phyloP scores from a whole-genome alignment of 1,140 invertebrate genomes.

The Euwallacea similis region DNA sequence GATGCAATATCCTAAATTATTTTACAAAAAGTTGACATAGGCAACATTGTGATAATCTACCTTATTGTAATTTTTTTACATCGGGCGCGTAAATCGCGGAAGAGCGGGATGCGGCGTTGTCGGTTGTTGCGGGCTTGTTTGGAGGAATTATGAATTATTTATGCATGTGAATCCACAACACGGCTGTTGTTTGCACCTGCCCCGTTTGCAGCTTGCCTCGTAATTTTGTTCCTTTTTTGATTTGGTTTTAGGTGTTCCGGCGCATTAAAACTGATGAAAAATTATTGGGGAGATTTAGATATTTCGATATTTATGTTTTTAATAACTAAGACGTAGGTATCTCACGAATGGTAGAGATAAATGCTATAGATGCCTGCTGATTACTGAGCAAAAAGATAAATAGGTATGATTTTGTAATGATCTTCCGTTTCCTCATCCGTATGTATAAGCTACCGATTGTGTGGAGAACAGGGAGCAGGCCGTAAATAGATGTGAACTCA shows the following conservation, averaged over 20 bases:
- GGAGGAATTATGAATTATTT: constrained; percentile 2
- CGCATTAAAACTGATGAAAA: constrained; percentile 3
- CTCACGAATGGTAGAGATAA: too few relatives aligned
- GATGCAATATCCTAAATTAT: too few relatives aligned
- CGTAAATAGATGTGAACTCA: too few relatives aligned
- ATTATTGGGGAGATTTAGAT: too few relatives aligned
- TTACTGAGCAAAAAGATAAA: too few relatives aligned
- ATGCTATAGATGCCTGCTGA: too few relatives aligned
- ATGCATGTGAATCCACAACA: not conserved
- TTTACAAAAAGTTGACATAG: not conserved
- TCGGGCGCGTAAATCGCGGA: not conserved
- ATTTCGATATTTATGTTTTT: too few relatives aligned
- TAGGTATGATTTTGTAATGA: too few relatives aligned
- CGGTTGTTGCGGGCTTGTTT: not conserved
- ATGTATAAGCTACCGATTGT: too few relatives aligned
- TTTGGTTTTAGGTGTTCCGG: not conserved
- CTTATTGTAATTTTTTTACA: constrained; percentile 3
- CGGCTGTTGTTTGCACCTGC: constrained; percentile 1
- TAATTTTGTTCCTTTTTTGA: not conserved
- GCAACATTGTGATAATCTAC: not conserved
- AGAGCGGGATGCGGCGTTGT: not conserved
- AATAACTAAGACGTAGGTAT: too few relatives aligned
- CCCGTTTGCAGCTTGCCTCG: constrained; percentile 9
- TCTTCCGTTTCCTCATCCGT: too few relatives aligned
- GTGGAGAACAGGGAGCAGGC: too few relatives aligned